Percentiles rank a stretch among this genome's conserved stretches.
phyloP scores from a whole-genome alignment of 2,888 invertebrate species.

The Ochropacha duplaris region DNA sequence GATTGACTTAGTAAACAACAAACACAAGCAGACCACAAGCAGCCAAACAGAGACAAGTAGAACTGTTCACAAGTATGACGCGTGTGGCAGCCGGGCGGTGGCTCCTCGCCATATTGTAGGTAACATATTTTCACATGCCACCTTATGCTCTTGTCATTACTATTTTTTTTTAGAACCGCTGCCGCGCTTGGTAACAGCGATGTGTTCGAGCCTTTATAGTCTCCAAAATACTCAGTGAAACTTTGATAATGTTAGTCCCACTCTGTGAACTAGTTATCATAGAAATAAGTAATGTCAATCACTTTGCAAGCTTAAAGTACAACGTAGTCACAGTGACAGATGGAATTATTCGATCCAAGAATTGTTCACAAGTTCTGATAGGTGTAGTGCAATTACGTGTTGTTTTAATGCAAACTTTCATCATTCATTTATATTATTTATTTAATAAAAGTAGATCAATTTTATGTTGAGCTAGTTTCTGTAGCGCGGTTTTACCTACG shows the following conservation, averaged over 20 bases:
- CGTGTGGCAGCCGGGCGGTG: too few species aligned
- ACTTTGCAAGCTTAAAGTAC: constrained; percentile 14
- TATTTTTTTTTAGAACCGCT: background rate
- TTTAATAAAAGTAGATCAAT: background rate
- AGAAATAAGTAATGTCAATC: constrained; percentile 48
- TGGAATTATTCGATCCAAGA: constrained; percentile 1
- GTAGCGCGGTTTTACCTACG: too few species aligned
- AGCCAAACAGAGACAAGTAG: too few species aligned
- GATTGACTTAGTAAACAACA: too few species aligned
- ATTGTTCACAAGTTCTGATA: background rate
- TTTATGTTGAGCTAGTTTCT: background rate
- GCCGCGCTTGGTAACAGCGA: background rate
- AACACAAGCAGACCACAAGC: too few species aligned
- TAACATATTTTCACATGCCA: too few species aligned
- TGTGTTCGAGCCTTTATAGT: constrained; percentile 13
- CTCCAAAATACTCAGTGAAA: constrained; percentile 34
- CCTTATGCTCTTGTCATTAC: background rate
- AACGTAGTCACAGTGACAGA: constrained; percentile 3
- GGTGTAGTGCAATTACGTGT: background rate
- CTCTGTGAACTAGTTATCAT: constrained; percentile 46
- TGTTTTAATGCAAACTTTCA: background rate
- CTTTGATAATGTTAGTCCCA: constrained; percentile 40
- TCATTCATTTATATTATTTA: background rate
- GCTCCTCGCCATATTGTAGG: too few species aligned
- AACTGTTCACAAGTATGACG: too few species aligned